A percentile compares a stretch with the other conserved stretches of the same genome.
phyloP scores from a whole-genome alignment of 2,113 vertebrate species.

The Turdus rufiventris region DNA sequence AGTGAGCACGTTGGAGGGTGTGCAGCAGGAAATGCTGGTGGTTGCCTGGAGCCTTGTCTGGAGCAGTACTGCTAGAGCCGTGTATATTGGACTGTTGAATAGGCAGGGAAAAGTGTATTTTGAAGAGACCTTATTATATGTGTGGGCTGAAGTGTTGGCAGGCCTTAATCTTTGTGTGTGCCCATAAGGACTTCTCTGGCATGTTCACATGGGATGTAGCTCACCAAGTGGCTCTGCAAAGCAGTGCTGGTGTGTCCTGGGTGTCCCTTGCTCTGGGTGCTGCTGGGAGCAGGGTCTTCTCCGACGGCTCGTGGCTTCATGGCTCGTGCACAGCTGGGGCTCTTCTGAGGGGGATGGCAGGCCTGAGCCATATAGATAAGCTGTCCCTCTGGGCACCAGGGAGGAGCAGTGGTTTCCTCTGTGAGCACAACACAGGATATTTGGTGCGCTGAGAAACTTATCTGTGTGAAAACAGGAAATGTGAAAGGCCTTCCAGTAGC shows the following conservation, averaged over 20 bases:
- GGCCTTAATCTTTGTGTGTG: neutral
- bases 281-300: neutral
- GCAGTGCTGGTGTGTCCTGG: rapidly evolving
- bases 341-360: neutral
- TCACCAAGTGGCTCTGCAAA: neutral
- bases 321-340: neutral
- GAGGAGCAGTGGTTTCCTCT: neutral
- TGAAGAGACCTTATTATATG: neutral
- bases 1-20: neutral
- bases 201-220: rapidly evolving
- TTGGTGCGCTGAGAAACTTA: neutral
- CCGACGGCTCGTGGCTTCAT: too few relatives aligned
- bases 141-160: neutral
- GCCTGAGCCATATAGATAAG: neutral
- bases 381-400: neutral
- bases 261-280: neutral
- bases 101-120: neutral
- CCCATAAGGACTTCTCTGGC: neutral
- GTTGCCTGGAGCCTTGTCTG: neutral
- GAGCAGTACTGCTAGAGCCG: neutral
- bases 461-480: neutral
- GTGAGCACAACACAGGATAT: neutral
- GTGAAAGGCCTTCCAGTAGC: neutral
- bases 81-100: neutral
- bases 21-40: neutral